Percentiles rank a stretch among this genome's conserved stretches.
Conservation (phyloP, 2,113 vertebrate genomes). For the Alethe diademata region DNA sequence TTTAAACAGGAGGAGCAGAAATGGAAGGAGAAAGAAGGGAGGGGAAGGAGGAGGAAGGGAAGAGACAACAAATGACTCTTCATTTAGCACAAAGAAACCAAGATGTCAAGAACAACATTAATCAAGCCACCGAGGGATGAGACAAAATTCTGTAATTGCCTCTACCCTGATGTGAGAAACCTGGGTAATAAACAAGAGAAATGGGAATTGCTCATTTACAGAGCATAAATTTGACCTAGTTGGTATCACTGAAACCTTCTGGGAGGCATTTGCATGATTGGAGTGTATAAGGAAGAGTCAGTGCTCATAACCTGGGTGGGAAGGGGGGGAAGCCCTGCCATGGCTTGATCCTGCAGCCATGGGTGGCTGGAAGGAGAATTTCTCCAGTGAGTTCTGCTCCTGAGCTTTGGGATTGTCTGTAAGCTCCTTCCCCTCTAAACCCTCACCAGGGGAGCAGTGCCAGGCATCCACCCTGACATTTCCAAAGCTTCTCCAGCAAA, state of each 20-base stretch:
- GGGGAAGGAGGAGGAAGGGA: not conserved
- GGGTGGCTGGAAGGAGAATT: not conserved
- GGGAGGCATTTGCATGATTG: not conserved
- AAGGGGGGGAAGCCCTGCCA: not conserved
- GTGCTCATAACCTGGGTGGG: not conserved
- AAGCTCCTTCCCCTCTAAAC: not conserved
- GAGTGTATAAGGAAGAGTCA: not conserved
- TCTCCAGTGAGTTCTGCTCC: not conserved
- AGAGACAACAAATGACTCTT: not conserved
- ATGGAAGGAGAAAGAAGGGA: not conserved
- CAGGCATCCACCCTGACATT: not conserved
- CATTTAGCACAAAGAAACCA: not conserved
- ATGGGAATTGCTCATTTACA: constrained; percentile 13
- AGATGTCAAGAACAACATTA: not conserved
- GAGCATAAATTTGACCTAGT: constrained; percentile 15
- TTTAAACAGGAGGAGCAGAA: not conserved
- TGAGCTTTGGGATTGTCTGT: not conserved
- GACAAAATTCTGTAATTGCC: constrained; percentile 24
- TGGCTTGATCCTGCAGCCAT: rapidly evolving
- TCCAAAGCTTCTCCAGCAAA: not conserved
- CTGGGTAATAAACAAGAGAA: constrained; percentile 31
- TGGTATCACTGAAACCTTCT: not conserved
- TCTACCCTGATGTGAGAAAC: not conserved
- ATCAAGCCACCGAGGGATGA: not conserved
- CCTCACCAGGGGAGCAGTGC: not conserved